These are phyloP conservation scores for Cheumatopsyche charites DNA, from an alignment of 1,140 invertebrate genomes.

Conservation along the genomic window DNA sequence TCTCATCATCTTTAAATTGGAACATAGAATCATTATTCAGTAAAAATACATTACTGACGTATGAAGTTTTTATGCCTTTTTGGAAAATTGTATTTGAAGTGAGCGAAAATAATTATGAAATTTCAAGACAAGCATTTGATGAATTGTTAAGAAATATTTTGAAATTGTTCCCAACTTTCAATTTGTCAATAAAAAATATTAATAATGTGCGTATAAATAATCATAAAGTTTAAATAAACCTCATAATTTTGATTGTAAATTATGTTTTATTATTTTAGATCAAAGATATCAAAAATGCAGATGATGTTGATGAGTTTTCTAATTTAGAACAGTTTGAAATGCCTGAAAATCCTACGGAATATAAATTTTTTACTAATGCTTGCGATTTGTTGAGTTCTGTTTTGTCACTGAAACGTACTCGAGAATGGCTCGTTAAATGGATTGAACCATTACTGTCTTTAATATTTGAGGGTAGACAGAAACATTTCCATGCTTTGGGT, in stretches of 20 bases:
- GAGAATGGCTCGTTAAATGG: constrained; percentile 24
- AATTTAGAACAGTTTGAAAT: constrained; percentile 22
- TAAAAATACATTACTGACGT: constrained; percentile 3
- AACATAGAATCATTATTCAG: background rate
- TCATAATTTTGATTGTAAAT: too few relatives aligned
- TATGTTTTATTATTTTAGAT: constrained; percentile 2
- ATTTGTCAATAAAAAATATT: constrained; percentile 22
- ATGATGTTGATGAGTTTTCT: background rate
- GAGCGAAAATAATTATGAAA: background rate
- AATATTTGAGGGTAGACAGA: background rate
- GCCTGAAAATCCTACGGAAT: constrained; percentile 25
- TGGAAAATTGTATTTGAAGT: constrained; percentile 38
- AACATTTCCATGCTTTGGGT: constrained; percentile 2
- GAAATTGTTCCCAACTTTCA: constrained; percentile 37
- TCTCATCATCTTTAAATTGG: constrained; percentile 35
- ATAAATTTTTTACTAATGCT: constrained; percentile 39
- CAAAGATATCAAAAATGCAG: background rate
- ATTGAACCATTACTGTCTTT: background rate
- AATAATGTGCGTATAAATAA: background rate
- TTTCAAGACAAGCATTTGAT: constrained; percentile 15
- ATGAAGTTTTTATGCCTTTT: constrained; percentile 41
- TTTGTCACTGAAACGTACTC: constrained; percentile 24
- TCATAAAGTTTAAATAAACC: too few relatives aligned
- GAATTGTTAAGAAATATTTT: constrained; percentile 33
- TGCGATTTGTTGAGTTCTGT: constrained; percentile 40